Percentiles rank a stretch among this genome's conserved stretches.
These are phyloP conservation scores for Idaea aversata DNA, from an alignment of 2,888 invertebrate genomes.

Conservation along the genomic window DNA sequence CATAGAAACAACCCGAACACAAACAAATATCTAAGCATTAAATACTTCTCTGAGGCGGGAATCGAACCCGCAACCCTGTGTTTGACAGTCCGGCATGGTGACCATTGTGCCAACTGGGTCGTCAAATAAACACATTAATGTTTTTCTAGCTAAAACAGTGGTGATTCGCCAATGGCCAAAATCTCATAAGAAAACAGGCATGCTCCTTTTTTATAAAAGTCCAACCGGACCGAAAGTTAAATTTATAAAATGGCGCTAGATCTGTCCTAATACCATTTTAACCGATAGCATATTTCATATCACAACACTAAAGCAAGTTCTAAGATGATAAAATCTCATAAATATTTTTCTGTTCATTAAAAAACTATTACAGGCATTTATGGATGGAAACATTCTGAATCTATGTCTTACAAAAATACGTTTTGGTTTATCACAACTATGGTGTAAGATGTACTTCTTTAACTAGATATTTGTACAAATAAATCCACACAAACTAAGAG, in stretches of 20 bases:
- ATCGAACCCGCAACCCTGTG: too few species aligned
- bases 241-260: background rate
- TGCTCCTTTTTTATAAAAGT: background rate
- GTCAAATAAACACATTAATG: too few species aligned
- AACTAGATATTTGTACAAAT: background rate
- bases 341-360: background rate
- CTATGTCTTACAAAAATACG: background rate
- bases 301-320: too few species aligned
- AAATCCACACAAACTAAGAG: background rate
- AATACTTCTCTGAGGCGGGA: too few species aligned
- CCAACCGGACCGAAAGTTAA: background rate
- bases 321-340: too few species aligned
- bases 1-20: too few species aligned
- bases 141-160: too few species aligned
- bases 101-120: too few species aligned
- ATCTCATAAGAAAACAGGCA: background rate
- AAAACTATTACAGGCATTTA: background rate
- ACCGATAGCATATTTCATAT: background rate
- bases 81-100: too few species aligned
- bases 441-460: background rate
- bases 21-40: too few species aligned
- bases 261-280: background rate
- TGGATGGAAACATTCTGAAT: background rate
- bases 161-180: too few species aligned
- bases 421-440: background rate